Base-by-base conservation (phyloP, 2,888 invertebrate species). In the Carpatolechia fugitivella region DNA sequence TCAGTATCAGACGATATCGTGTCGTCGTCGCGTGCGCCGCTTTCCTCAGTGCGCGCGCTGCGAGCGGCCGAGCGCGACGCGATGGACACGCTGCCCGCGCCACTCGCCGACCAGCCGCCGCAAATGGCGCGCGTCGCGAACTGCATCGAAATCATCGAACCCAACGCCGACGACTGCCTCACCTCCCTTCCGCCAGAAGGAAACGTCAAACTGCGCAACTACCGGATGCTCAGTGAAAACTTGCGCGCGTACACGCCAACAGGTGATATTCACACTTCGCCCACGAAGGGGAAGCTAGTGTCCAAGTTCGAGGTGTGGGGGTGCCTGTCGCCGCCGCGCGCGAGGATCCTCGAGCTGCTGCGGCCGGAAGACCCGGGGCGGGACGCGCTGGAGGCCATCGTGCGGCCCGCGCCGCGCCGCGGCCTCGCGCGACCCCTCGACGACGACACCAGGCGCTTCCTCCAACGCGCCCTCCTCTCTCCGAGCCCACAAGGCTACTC, bases 351-450 rank as follows among this genome's bases (percentile, higher is more conserved):
- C 31, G 83, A 85, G 60, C 75, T 91, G 30, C 72, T 91, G 44
- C 69, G 84, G 20, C 84, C 86, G 0, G 85, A 80, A 41, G 86
- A 88, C 52, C 83, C 85, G 0, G 89, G 85, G 0, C 73, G 80
- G 2, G 87, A 85, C 7, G 78, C 83, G 24, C 71, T 90, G 46
- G 87, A 85, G 62, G 89, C 84, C 13, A 89, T 90, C 55, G 87
- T 90, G 44, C 69, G 82, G 56, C 85, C 90, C 0, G 72, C 79
- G 11, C 81, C 85, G 8, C 77, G 89, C 6, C 78, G 87, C 1
- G 86, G 84, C 5, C 76, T 85, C 14, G 64, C 76, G 16, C 72
- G 82, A 7, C 88, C 89, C 0, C 66, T 86, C 4, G 87, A 88
- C 57, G 88, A 88, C 13, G 89, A 89, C 64, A 82, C 89, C 5